Percentiles rank a stretch among this genome's conserved stretches.
phyloP scores from a whole-genome alignment of 2,113 vertebrate species.

The Oreochromis niloticus region DNA sequence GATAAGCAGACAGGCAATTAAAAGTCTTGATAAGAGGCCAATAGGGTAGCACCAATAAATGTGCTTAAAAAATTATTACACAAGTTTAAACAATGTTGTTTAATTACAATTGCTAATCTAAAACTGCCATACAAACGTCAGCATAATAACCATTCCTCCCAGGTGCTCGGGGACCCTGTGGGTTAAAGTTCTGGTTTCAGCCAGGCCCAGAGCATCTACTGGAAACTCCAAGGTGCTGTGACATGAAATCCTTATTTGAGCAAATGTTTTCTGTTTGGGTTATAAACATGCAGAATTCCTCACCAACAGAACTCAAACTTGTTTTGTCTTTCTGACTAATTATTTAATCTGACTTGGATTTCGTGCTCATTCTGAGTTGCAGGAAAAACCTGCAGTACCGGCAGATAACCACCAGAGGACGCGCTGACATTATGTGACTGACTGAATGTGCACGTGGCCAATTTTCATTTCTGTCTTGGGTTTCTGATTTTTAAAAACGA shows the following conservation, averaged over 20 bases:
- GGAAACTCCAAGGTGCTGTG: background rate
- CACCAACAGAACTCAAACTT: background rate
- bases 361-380: background rate
- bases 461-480: background rate
- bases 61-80: too few relatives aligned
- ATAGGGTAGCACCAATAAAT: too few relatives aligned
- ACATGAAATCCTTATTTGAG: background rate
- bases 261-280: background rate
- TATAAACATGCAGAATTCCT: background rate
- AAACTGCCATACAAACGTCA: background rate
- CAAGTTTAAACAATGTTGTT: too few relatives aligned
- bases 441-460: background rate
- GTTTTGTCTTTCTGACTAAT: background rate
- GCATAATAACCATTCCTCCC: background rate
- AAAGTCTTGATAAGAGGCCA: background rate
- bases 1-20: fast-evolving
- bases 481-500: background rate
- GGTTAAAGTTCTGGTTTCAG: background rate
- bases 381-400: background rate
- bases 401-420: background rate
- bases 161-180: background rate
- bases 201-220: background rate
- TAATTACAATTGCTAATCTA: background rate
- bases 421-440: background rate
- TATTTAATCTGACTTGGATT: background rate